These are phyloP conservation scores for Poecilia velifera DNA, from an alignment of 2,797 vertebrate species.

Conservation along the genomic window DNA sequence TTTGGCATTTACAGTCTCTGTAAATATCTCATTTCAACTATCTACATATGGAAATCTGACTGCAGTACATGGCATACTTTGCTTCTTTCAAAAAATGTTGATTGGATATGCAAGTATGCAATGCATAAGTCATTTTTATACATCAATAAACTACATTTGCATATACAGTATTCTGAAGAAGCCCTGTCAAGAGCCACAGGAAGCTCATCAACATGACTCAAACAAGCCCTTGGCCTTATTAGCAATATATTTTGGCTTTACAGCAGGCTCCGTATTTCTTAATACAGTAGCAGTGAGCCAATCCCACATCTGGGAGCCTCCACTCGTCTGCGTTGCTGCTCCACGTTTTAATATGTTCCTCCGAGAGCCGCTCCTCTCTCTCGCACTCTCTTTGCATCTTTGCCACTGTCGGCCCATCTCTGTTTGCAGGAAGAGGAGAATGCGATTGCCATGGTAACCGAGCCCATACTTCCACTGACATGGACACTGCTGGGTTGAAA, in stretches of 20 bases:
- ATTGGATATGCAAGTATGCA: not conserved
- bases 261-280: constrained; percentile 61
- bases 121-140: not conserved
- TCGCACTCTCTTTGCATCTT: constrained; percentile 41
- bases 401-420: constrained; percentile 46
- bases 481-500: constrained; percentile 33
- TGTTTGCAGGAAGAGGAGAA: constrained; percentile 45
- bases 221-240: constrained; percentile 41
- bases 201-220: constrained; percentile 50
- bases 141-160: not conserved
- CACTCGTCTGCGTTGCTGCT: constrained; percentile 66
- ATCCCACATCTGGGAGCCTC: constrained; percentile 58
- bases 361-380: constrained; percentile 65
- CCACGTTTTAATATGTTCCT: constrained; percentile 71
- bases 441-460: constrained; percentile 68
- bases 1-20: not conserved
- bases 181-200: constrained; percentile 23
- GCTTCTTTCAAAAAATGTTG: not conserved
- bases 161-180: constrained; percentile 12
- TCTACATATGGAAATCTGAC: not conserved
- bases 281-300: constrained; percentile 55
- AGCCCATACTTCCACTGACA: constrained; percentile 39
- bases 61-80: not conserved
- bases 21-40: not conserved
- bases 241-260: constrained; percentile 52